A percentile compares a stretch with the other conserved stretches of the same genome.
Evolutionary conservation across 2,888 invertebrate species (phyloP).

Genomic region (Melikaiella ostensackeni): DNA sequence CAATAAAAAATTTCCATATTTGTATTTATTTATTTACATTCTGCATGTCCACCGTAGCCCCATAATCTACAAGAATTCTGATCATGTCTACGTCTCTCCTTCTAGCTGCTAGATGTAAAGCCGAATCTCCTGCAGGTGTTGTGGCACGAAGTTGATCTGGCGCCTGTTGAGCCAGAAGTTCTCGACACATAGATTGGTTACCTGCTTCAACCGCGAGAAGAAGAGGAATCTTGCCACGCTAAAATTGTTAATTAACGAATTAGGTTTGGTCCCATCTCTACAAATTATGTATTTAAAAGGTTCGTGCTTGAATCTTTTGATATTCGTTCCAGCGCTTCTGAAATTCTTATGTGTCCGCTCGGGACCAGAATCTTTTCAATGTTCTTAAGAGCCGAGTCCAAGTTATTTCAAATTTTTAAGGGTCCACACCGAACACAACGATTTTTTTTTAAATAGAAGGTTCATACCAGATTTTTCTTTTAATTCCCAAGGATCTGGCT

Average conservation of each 20-base stretch:
- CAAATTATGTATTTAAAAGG: too few species aligned
- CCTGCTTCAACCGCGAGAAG: conserved; percentile 96
- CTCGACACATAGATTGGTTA: conserved; percentile 96
- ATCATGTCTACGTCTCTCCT: conserved; percentile 96
- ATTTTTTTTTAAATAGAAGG: too few species aligned
- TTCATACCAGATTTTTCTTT: too few species aligned
- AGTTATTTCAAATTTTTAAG: too few species aligned
- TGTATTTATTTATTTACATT: conserved; percentile 81
- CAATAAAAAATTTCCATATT: background rate
- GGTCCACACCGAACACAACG: too few species aligned
- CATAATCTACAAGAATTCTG: conserved; percentile 93
- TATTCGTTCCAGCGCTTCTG: too few species aligned
- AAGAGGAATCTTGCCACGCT: conserved; percentile 96
- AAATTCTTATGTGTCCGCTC: too few species aligned
- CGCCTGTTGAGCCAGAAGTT: conserved; percentile 91
- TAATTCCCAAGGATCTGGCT: too few species aligned
- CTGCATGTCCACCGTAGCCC: conserved; percentile 93
- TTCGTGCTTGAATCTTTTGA: too few species aligned
- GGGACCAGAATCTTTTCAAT: too few species aligned
- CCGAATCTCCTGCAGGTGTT: conserved; percentile 93
- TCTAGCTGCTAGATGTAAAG: conserved; percentile 91
- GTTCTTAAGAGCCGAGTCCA: too few species aligned
- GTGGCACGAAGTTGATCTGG: conserved; percentile 91
- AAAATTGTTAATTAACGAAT: conserved; percentile 55
- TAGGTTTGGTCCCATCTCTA: background rate